These are phyloP conservation scores for Reinhardtius hippoglossoides DNA, from an alignment of 2,113 vertebrate species.

Conservation along the genomic window DNA sequence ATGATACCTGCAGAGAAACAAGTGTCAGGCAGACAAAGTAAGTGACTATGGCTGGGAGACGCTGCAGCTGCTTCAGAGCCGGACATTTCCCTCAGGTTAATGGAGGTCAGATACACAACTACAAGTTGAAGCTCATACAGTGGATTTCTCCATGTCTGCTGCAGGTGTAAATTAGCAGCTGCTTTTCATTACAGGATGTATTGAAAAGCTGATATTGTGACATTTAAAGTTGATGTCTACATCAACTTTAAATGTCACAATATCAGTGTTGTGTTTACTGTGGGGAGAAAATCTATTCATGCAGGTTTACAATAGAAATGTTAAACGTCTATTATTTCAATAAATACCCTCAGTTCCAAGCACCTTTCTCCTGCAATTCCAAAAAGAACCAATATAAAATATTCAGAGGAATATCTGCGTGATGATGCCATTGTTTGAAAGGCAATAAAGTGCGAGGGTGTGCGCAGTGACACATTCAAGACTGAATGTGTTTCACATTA, in stretches of 20 bases:
- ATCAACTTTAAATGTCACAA: not conserved
- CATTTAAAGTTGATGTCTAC: too few relatives aligned
- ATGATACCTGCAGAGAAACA: not conserved
- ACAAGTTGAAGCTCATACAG: not conserved
- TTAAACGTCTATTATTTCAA: not conserved
- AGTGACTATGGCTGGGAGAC: not conserved
- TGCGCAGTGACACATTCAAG: conserved; percentile 29
- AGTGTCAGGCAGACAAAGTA: not conserved
- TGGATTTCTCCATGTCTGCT: too few relatives aligned
- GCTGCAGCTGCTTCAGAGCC: too few relatives aligned
- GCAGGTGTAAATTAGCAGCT: not conserved
- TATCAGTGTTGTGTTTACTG: not conserved
- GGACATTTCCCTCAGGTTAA: too few relatives aligned
- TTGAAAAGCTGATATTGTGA: too few relatives aligned
- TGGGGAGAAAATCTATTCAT: not conserved
- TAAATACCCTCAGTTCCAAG: not conserved
- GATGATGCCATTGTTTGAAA: conserved; percentile 41
- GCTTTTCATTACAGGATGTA: not conserved
- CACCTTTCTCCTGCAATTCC: not conserved
- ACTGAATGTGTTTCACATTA: conserved; percentile 62
- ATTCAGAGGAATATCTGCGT: conserved; percentile 21
- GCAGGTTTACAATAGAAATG: not conserved
- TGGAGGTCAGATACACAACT: too few relatives aligned
- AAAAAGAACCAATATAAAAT: not conserved
- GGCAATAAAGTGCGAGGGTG: not conserved